Evolutionary conservation across 2,113 vertebrate species (phyloP), one percentile per base, ranked within the genome.

Genomic region (Apaloderma vittatum): DNA sequence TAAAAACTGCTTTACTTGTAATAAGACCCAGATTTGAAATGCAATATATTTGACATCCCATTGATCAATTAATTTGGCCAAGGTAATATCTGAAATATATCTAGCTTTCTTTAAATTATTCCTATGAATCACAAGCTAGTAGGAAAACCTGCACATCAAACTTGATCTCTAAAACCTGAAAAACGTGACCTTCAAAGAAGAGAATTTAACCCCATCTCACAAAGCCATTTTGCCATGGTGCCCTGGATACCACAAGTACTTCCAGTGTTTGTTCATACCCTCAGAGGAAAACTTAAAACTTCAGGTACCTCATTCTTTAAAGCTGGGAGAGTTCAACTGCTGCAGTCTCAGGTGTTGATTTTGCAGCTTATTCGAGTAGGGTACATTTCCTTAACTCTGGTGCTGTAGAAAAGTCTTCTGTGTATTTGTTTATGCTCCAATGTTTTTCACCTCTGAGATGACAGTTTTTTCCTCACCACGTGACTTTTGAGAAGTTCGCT

Each of bases 191-290:
- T 80, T 77, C 59, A 83, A 48, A 78, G 46, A 55, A n/a, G 5
- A 77, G 6, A 72, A 26, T 37, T 67, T 37, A 59, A 26, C 3
- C 15, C 8, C 5, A 14, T 61, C 32, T 73, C 29, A 57, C 22
- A 30, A 13, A 71, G 2, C 27, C 3, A 8, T 66, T 86, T 72
- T 80, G 8, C 24, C 37, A 5, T 70, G 19, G 23, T 49, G 36
- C 1, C 8, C 6, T 1, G 2, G 8, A 5, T 37, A 9, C 34
- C 5, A 48, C 8, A 37, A 40, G 8, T 6, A 63, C 59, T 81
- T 63, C 14, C 30, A 40, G 13, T 58, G 43, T 62, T 76, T 4
- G 12, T 70, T 59, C 30, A 27, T 37, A 15, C 11, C 12, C 17
- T 23, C 5, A 17, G 34, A 55, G 21, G 24, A 72, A 55, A 71